phyloP scores from a whole-genome alignment of 2,797 vertebrate genomes.

The Channa striata region DNA sequence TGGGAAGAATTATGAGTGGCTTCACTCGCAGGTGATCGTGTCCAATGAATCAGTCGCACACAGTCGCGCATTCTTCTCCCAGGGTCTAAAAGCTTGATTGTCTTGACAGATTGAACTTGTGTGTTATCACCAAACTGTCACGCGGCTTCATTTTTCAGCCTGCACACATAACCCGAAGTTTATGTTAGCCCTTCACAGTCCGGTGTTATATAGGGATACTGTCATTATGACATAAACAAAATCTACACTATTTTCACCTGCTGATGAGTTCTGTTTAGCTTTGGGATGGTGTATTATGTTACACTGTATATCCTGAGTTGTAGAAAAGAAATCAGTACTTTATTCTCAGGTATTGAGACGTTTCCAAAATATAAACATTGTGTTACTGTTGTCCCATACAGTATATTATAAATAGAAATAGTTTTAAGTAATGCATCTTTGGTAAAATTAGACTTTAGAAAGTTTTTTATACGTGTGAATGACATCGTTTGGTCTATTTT shows the following conservation, averaged over 20 bases:
- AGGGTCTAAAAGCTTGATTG: constrained; percentile 75
- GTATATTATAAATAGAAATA: constrained; percentile 1
- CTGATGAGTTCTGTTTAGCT: constrained; percentile 57
- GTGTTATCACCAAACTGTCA: constrained; percentile 77
- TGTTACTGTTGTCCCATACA: constrained; percentile 20
- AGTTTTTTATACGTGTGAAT: constrained; percentile 73
- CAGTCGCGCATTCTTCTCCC: constrained; percentile 70
- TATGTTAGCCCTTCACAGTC: constrained; percentile 74
- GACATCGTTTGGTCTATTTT: constrained; percentile 61
- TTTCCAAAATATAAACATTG: constrained; percentile 41
- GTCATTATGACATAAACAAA: constrained; percentile 56
- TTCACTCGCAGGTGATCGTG: constrained; percentile 79
- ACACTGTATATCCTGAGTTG: not conserved
- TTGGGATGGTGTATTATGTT: constrained; percentile 3
- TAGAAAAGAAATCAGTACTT: constrained; percentile 4
- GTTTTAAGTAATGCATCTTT: constrained; percentile 56
- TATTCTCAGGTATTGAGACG: constrained; percentile 13
- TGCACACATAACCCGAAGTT: constrained; percentile 61
- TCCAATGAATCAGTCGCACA: constrained; percentile 79
- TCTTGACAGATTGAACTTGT: constrained; percentile 79
- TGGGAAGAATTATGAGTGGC: constrained; percentile 82
- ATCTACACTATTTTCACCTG: constrained; percentile 55
- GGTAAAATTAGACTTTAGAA: constrained; percentile 56
- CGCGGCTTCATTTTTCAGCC: constrained; percentile 68
- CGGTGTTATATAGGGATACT: constrained; percentile 65